These are phyloP conservation scores for Leptobrachium leishanense DNA, from an alignment of 2,113 vertebrate genomes.

Conservation along the genomic window DNA sequence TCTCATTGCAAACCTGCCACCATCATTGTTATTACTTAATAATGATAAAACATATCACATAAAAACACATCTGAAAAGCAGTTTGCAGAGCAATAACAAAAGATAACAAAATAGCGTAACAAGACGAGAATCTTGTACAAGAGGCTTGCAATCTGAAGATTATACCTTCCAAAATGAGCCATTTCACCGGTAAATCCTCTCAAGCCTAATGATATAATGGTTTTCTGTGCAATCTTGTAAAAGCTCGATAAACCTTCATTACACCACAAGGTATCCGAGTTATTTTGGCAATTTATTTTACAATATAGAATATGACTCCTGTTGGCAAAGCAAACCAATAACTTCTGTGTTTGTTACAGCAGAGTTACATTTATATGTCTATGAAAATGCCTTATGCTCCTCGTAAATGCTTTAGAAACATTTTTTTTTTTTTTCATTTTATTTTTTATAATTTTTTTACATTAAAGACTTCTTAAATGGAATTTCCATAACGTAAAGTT, in stretches of 20 bases:
- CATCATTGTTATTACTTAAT: no score
- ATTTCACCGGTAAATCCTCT: background rate
- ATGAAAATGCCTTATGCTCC: slow-evolving; percentile 74
- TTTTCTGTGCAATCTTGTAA: slow-evolving; percentile 51
- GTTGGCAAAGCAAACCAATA: slow-evolving; percentile 71
- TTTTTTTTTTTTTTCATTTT: slow-evolving; percentile 61
- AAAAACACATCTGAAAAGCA: no score
- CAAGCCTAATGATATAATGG: background rate
- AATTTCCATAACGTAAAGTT: background rate
- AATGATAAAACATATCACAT: no score
- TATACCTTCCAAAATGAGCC: background rate
- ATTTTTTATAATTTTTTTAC: slow-evolving; percentile 53
- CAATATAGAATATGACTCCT: slow-evolving; percentile 70
- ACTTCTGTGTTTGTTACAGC: slow-evolving; percentile 72
- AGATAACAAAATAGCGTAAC: no score
- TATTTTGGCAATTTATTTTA: slow-evolving; percentile 77
- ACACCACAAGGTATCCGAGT: slow-evolving; percentile 70
- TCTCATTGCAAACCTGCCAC: no score
- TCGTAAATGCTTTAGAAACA: slow-evolving; percentile 71
- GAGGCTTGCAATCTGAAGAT: no score
- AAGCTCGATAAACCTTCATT: slow-evolving; percentile 67
- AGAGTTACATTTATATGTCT: slow-evolving; percentile 73
- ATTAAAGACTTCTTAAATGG: slow-evolving; percentile 11
- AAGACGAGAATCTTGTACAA: no score
- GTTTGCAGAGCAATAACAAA: no score